Conservation (phyloP, 2,797 vertebrate species). For the Neomorphus geoffroyi region DNA sequence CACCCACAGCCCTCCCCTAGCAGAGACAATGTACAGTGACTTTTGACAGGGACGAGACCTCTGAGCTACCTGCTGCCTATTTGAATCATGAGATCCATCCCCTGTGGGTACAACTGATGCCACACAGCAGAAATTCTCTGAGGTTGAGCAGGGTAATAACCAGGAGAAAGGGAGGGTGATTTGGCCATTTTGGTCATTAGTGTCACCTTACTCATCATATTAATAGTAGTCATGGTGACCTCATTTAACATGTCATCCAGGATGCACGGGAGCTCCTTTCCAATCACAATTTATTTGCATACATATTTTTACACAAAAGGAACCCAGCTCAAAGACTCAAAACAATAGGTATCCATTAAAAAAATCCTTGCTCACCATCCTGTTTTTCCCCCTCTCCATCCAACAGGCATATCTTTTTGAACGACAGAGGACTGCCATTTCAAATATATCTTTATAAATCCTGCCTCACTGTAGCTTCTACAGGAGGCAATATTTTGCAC, state of each 20-base stretch:
- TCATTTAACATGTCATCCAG: not conserved
- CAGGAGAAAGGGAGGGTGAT: not conserved
- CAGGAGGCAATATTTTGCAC: not conserved
- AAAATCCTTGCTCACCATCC: not conserved
- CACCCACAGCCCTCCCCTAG: not conserved
- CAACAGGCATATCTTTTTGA: not conserved
- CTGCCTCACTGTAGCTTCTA: not conserved
- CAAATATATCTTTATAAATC: not conserved
- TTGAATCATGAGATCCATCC: not conserved
- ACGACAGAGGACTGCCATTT: not conserved
- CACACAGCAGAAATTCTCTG: not conserved
- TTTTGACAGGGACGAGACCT: not conserved
- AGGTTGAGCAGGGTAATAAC: not conserved
- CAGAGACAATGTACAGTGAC: not conserved
- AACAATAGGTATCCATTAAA: not conserved
- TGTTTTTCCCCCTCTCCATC: not conserved
- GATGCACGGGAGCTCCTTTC: not conserved
- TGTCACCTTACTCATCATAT: not conserved
- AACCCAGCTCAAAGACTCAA: not conserved
- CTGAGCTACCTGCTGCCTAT: not conserved
- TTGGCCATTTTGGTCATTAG: not conserved
- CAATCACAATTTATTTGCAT: constrained; percentile 30
- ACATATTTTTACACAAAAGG: not conserved
- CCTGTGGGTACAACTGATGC: not conserved
- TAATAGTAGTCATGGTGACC: not conserved